Percentiles rank a stretch among this genome's conserved stretches.
These are phyloP conservation scores for Glyptemys insculpta DNA, from an alignment of 2,797 vertebrate species.

Conservation along the genomic window DNA sequence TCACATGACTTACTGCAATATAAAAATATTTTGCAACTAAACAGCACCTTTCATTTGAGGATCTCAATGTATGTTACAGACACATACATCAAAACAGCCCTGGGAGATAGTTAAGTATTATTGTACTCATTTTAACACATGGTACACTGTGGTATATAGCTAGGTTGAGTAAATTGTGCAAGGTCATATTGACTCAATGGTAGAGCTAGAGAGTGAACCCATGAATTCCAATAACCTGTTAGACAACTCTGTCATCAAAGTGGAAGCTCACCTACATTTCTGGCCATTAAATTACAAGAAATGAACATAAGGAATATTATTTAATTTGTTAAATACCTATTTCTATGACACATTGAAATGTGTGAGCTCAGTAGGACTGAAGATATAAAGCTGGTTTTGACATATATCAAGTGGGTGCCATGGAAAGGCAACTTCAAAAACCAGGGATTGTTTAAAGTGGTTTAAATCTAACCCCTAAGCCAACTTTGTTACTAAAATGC, in stretches of 20 bases:
- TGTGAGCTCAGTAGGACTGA: background rate
- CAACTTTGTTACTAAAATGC: constrained; percentile 64
- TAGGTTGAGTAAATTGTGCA: background rate
- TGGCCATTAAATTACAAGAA: background rate
- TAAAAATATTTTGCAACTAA: background rate
- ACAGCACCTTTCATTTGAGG: background rate
- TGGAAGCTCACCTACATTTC: background rate
- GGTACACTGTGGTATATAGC: background rate
- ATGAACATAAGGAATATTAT: background rate
- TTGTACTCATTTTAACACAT: background rate
- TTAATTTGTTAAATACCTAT: constrained; percentile 27
- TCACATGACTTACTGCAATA: background rate
- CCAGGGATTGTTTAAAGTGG: constrained; percentile 67
- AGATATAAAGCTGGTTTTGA: background rate
- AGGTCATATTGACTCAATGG: background rate
- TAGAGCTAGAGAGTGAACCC: background rate
- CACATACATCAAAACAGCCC: background rate
- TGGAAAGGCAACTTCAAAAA: constrained; percentile 62
- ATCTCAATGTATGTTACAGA: background rate
- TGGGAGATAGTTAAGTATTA: background rate
- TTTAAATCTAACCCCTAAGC: constrained; percentile 64
- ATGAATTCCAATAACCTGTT: background rate
- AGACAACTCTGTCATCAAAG: background rate
- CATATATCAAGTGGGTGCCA: background rate
- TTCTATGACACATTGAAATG: constrained; percentile 31